Conservation (phyloP, 2,797 vertebrate genomes). For the Margarornis squamiger region DNA sequence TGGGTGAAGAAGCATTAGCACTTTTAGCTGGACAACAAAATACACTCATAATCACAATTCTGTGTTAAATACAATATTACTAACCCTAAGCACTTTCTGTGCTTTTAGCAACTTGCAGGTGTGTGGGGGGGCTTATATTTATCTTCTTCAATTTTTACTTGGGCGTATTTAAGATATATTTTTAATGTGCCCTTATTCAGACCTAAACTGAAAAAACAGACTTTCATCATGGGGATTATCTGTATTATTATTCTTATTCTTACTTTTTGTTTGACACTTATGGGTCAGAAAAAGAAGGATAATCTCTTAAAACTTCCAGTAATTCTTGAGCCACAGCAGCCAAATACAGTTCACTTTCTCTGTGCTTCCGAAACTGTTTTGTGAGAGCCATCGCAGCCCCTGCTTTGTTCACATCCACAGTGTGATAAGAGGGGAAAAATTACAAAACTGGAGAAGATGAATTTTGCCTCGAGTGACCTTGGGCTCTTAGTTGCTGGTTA, state of each 20-base stretch:
- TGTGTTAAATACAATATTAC: not conserved
- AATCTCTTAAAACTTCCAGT: not conserved
- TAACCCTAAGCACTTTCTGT: not conserved
- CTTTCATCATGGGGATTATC: no score
- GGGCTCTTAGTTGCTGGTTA: slow-evolving; percentile 29
- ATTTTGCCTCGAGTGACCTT: slow-evolving; percentile 50
- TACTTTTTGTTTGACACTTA: not conserved
- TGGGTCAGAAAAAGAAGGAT: not conserved
- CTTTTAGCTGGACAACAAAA: not conserved
- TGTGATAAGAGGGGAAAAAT: slow-evolving; percentile 9
- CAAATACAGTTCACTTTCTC: not conserved
- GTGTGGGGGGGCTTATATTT: accelerated
- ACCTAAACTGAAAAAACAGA: not conserved
- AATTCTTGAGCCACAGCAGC: not conserved
- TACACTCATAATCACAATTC: not conserved
- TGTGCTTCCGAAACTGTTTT: slow-evolving; percentile 12
- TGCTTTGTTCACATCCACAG: not conserved
- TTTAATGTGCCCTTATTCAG: not conserved
- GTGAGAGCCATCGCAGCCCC: not conserved
- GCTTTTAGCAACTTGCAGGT: not conserved
- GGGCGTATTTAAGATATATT: not conserved
- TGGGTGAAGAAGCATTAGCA: not conserved
- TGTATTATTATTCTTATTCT: no score
- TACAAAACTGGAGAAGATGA: not conserved
- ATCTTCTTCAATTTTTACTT: not conserved